Evolutionary conservation across 2,113 vertebrate genomes (phyloP).

Genomic region (Pangasianodon gigas): DNA sequence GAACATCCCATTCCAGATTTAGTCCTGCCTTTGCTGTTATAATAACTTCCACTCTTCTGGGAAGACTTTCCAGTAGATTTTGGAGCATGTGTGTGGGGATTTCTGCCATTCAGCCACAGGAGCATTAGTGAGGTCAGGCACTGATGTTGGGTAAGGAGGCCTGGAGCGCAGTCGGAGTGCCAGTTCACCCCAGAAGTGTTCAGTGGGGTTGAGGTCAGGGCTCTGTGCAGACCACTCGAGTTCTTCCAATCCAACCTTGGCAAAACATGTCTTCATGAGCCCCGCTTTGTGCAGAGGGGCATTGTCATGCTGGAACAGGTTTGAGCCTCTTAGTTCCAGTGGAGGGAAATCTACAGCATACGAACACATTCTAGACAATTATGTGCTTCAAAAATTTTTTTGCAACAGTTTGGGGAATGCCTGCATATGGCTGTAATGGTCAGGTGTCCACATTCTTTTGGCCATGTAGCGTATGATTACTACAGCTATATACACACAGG

Average conservation of each 20-base stretch:
- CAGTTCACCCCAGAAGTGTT: background rate
- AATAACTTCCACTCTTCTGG: background rate
- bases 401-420: background rate
- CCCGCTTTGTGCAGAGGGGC: background rate
- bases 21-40: background rate
- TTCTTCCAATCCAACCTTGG: background rate
- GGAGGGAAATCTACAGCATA: background rate
- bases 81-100: background rate
- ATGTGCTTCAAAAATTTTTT: background rate
- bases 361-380: background rate
- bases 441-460: background rate
- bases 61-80: background rate
- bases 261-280: background rate
- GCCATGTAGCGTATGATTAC: background rate
- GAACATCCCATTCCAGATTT: background rate
- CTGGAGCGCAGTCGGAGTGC: background rate
- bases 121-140: background rate
- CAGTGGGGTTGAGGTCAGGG: background rate
- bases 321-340: background rate
- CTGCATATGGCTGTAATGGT: background rate
- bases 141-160: background rate
- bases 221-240: background rate
- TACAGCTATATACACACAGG: background rate
- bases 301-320: background rate
- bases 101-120: background rate